These are phyloP conservation scores for Anthrax anthrax DNA, from an alignment of 2,888 invertebrate species.

Conservation along the genomic window DNA sequence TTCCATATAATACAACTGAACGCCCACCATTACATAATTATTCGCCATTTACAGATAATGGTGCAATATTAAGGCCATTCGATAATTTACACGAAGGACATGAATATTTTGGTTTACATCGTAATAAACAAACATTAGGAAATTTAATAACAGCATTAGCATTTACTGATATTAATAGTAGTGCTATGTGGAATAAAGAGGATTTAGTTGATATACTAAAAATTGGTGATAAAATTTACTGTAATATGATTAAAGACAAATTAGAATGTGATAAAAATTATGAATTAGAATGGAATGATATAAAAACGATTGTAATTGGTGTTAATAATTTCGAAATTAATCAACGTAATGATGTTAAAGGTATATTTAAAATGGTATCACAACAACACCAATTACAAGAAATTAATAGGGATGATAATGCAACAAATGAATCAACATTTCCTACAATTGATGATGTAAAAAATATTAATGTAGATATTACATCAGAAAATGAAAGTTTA, in stretches of 20 bases:
- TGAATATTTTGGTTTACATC: constrained; percentile 11
- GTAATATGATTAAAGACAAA: constrained; percentile 3
- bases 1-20: constrained; percentile 13
- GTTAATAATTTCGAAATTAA: constrained; percentile 13
- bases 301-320: constrained; percentile 10
- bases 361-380: constrained; percentile 2
- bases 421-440: constrained; percentile 5
- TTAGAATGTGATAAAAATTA: constrained; percentile 2
- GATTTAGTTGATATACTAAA: constrained; percentile 16
- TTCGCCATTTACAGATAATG: constrained; percentile 24
- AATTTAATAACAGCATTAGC: constrained; percentile 15
- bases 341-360: constrained; percentile 2
- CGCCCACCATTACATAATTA: constrained; percentile 34
- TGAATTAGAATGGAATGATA: constrained; percentile 3
- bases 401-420: too few relatives aligned
- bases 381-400: not conserved
- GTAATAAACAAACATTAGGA: constrained; percentile 16
- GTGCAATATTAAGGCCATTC: constrained; percentile 29
- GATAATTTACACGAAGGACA: constrained; percentile 16
- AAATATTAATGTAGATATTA: too few relatives aligned
- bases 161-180: constrained; percentile 12
- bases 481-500: constrained; percentile 1
- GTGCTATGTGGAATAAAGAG: constrained; percentile 13
- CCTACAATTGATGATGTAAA: not conserved
- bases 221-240: constrained; percentile 16